These are phyloP conservation scores for human (Homo sapiens) DNA, from an alignment of 2,113 vertebrate species.

Conservation along the genomic window GRCh38 chr16:62339001-62339500, in stretches of 20 bases:
- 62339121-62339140: too few species aligned
- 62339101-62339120: neutral
- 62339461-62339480: neutral
- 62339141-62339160: neutral
- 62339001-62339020: neutral
- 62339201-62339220: neutral
- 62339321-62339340: conserved; percentile 12
- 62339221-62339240: neutral
- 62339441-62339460: conserved; percentile 35
- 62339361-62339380: conserved; percentile 40
- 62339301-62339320: conserved; percentile 3
- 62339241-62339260: neutral
- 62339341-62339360: neutral
- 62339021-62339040: neutral
- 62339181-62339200: neutral
- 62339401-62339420: conserved; percentile 6
- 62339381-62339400: conserved; percentile 49
- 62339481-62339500: neutral
- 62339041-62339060: neutral
- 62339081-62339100: neutral
- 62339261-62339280: neutral
- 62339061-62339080: neutral
- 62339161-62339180: neutral
- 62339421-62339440: conserved; percentile 39
- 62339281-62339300: neutral